phyloP scores from a whole-genome alignment of 2,113 vertebrate species.

The Carassius carassius region DNA sequence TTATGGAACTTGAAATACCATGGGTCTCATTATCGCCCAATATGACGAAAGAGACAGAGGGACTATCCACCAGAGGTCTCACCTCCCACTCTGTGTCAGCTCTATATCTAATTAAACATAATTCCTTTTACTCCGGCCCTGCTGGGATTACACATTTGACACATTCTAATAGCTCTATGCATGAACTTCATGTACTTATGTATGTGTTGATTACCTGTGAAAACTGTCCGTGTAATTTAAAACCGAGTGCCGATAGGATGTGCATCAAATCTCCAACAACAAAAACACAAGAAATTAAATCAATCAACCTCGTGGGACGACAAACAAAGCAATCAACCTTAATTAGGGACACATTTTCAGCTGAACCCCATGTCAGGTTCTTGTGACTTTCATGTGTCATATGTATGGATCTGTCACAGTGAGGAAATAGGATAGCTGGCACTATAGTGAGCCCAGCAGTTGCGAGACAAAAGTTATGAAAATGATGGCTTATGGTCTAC shows the following conservation, averaged over 20 bases:
- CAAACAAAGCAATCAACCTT: conserved; percentile 13
- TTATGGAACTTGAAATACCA: conserved; percentile 65
- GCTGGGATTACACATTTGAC: conserved; percentile 12
- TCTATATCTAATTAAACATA: conserved; percentile 54
- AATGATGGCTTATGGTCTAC: conserved; percentile 35
- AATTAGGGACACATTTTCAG: conserved; percentile 2
- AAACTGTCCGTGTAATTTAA: not conserved
- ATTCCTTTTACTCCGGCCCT: conserved; percentile 26
- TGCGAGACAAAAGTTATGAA: conserved; percentile 31
- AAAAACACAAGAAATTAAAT: not conserved
- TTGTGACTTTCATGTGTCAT: conserved; percentile 11
- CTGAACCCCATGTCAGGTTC: not conserved
- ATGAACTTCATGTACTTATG: not conserved
- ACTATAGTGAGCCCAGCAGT: conserved; percentile 18
- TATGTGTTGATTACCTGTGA: conserved; percentile 14
- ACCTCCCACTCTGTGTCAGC: conserved; percentile 52
- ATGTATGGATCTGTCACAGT: not conserved
- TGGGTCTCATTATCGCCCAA: conserved; percentile 65
- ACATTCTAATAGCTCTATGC: not conserved
- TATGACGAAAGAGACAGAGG: conserved; percentile 53
- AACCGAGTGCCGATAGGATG: not conserved
- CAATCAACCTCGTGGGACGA: not conserved
- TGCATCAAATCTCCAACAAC: not conserved
- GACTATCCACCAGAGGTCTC: conserved; percentile 57
- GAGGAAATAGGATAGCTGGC: conserved; percentile 13